Base-by-base conservation (phyloP, 2,888 invertebrate genomes). In the Polyploca ridens region DNA sequence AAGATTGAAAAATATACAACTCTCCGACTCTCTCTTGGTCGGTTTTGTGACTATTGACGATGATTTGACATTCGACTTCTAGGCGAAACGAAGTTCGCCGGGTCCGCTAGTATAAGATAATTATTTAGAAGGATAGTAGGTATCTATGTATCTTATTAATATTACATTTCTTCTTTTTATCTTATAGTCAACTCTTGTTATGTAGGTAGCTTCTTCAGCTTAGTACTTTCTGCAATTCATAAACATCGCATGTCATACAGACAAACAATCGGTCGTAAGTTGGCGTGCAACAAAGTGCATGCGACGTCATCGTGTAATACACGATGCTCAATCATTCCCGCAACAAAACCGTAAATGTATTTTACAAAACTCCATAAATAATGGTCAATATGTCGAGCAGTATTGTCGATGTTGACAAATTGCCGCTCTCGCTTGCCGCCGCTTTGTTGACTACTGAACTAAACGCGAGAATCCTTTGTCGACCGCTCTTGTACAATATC, bases 371-470 rank as follows among this genome's bases (percentile, higher is more conserved):
- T 85, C 87, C 90, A 93, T 94, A 94, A 93, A 94, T 94, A 93
- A 93, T 93, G 93, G 91, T 90, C 93, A 93, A 93, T 93, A 91
- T 90, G 91, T 91, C 93, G 90, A 78, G 82, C 84, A 78, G 89
- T 77, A 90, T 94, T 93, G 94, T 94, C 91, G 92, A 92, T 85
- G 79, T 86, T 93, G 94, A 94, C 94, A 94, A 94, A 94, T 94
- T 93, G 89, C 90, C 82, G 81, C 82, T 86, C 88, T 88, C 88
- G 88, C 88, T 86, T 82, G 88, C 91, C 88, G 90, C 88, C 85
- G 84, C 87, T 89, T 93, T 92, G 93, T 93, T 84, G 80, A 85
- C 89, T 86, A 85, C 89, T 82, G 87, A 85, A 19, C 54, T 19
- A 81, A n/a, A 82, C 84, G 82, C 82, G 83, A 76, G 74, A 82